Base-by-base conservation (phyloP, 2,888 invertebrate species). In the Campoplex capitator region DNA sequence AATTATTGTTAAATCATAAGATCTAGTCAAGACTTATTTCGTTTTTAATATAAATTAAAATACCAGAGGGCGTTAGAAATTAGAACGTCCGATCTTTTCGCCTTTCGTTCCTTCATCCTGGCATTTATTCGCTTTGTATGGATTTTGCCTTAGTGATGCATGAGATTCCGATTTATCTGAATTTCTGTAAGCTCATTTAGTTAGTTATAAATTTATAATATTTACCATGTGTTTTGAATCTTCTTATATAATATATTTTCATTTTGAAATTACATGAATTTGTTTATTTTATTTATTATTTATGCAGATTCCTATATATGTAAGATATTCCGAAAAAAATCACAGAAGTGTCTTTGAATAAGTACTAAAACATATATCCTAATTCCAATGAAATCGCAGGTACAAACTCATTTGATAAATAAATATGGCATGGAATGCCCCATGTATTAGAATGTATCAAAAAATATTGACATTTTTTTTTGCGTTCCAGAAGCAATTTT, bases 1-100 rank as follows among this genome's bases (percentile, higher is more conserved):
- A 83, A 80, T 65, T 73, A 80, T 35, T 62, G 28, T 79, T 65
- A 62, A 82, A 71, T 70, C 56, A 32, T 71, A 73, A 68, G 80
- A 58, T 80, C 86, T 86, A 86, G 86, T 86, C 83, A 80, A 79
- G 58, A 76, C 51, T 67, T 76, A 54, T 48, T 73, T 77, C 3
- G 62, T 9, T 62, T 42, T 16, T 18, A 42, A 18, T 62, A n/a
- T 45, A 58, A 42, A 45, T 23, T 75, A 58, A 75, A 75, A 75
- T 48, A 62, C 32, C 62, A 65, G 62, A n/a, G 32, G 28, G 45
- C 62, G 32, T 48, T 45, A 32, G 23, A 28, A 62, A n/a, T 48
- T 45, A 32, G 23, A 28, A 62, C 18, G 42, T 76, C 42, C 32
- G 32, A 11, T 76, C 28, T 8, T 48, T 42, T 75, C 11, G 28